Evolutionary conservation across 2,797 vertebrate genomes (phyloP).

Genomic region (Notolabrus celidotus): DNA sequence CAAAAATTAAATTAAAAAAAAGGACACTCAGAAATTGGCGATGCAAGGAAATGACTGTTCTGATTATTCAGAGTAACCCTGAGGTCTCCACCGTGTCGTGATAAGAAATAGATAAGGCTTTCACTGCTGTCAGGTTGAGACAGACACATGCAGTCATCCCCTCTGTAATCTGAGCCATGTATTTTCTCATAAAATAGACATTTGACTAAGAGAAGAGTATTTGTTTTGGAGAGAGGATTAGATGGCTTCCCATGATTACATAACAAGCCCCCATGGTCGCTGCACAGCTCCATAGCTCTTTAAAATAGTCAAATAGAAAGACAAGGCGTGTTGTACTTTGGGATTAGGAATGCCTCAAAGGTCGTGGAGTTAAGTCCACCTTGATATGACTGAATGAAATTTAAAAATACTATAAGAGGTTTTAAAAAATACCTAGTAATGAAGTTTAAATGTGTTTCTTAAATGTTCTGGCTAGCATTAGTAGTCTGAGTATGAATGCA

Average conservation of each 20-base stretch:
- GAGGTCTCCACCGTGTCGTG: not conserved
- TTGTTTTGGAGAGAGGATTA: conserved; percentile 44
- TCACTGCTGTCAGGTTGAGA: not conserved
- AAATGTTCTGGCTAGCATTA: not conserved
- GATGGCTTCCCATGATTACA: conserved; percentile 44
- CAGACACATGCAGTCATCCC: not conserved
- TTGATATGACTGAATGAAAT: conserved; percentile 4
- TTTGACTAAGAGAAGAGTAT: conserved; percentile 1
- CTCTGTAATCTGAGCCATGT: not conserved
- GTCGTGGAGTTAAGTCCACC: conserved; percentile 15
- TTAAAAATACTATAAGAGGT: no score
- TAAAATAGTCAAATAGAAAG: conserved; percentile 30
- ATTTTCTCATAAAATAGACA: conserved; percentile 17
- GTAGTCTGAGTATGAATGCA: not conserved
- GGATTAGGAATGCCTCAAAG: conserved; percentile 14
- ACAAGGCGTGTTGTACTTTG: conserved; percentile 8
- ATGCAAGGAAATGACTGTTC: conserved; percentile 9
- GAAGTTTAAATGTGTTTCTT: no score
- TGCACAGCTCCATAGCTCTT: conserved; percentile 29
- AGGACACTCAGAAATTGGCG: not conserved
- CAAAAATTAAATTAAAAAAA: not conserved
- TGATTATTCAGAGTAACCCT: conserved; percentile 7
- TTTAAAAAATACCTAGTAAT: no score
- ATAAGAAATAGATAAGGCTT: not conserved
- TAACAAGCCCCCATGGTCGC: conserved; percentile 39